Percentiles rank a stretch among this genome's conserved stretches.
These are phyloP conservation scores for Anguilla obscura DNA, from an alignment of 2,797 vertebrate species.

Conservation along the genomic window DNA sequence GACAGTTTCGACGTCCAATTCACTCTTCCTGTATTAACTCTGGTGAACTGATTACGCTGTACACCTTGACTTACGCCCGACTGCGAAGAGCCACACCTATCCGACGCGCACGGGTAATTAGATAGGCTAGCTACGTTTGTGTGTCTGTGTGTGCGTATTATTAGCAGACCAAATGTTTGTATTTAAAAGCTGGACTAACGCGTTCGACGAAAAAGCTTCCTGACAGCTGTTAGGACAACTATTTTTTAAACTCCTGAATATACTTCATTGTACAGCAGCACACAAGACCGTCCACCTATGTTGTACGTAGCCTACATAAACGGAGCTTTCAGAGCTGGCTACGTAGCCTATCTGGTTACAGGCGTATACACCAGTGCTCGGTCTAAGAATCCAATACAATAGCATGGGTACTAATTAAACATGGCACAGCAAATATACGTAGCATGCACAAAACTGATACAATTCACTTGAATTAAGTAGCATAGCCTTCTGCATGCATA, in stretches of 20 bases:
- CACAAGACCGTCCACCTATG: not conserved
- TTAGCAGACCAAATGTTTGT: not conserved
- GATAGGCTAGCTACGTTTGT: not conserved
- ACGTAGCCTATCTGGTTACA: not conserved
- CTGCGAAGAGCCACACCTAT: slow-evolving; percentile 16
- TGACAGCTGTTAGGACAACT: not conserved
- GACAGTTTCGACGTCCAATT: not conserved
- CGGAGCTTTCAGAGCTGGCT: not conserved
- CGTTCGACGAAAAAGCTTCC: not conserved
- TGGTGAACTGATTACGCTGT: not conserved
- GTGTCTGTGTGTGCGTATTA: not conserved
- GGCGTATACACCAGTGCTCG: not conserved
- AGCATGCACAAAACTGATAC: not conserved
- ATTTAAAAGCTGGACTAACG: slow-evolving; percentile 19
- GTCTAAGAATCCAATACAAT: not conserved
- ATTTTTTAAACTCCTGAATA: not conserved
- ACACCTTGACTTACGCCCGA: not conserved
- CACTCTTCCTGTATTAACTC: not conserved
- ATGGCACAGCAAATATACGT: not conserved
- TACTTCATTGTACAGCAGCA: not conserved
- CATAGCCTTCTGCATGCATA: not conserved
- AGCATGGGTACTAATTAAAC: not conserved
- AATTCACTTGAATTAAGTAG: not conserved
- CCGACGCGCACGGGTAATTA: slow-evolving; percentile 11
- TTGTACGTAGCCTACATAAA: not conserved